These are phyloP conservation scores for Ophonus ardosiacus DNA, from an alignment of 2,888 invertebrate genomes.

Conservation along the genomic window DNA sequence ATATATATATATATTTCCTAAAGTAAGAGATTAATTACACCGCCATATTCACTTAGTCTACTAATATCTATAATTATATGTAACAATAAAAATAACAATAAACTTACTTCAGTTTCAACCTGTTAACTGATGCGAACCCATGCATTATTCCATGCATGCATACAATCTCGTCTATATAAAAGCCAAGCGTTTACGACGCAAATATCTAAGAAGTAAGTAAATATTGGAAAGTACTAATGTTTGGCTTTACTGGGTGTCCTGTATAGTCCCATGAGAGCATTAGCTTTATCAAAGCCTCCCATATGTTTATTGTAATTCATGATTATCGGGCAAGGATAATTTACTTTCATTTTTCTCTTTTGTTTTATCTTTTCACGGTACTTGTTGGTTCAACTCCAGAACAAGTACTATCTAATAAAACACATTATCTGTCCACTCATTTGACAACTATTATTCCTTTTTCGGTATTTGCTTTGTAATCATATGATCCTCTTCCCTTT, in stretches of 20 bases:
- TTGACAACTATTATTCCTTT: constrained; percentile 66
- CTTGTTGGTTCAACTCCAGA: constrained; percentile 56
- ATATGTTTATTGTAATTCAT: constrained; percentile 65
- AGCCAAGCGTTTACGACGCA: constrained; percentile 7
- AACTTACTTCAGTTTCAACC: too few relatives aligned
- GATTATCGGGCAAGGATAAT: constrained; percentile 59
- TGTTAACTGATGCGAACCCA: too few relatives aligned
- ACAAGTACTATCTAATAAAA: constrained; percentile 65
- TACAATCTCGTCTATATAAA: not conserved
- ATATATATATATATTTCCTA: too few relatives aligned
- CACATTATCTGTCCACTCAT: constrained; percentile 67
- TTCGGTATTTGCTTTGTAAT: constrained; percentile 63
- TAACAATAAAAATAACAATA: too few relatives aligned
- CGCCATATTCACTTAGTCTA: too few relatives aligned
- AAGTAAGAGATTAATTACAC: too few relatives aligned
- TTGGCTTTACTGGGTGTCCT: constrained; percentile 18
- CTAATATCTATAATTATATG: too few relatives aligned
- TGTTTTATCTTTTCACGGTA: constrained; percentile 51
- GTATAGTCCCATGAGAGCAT: constrained; percentile 9
- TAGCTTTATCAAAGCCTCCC: constrained; percentile 14
- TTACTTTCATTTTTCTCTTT: constrained; percentile 55
- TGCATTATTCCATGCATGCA: too few relatives aligned
- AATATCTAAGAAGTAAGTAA: constrained; percentile 9
- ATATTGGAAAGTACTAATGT: constrained; percentile 9
- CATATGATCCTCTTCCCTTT: constrained; percentile 61